A percentile compares a stretch with the other conserved stretches of the same genome.
Evolutionary conservation across 2,888 invertebrate species (phyloP).

Genomic region (Megaustenia siamemsis): DNA sequence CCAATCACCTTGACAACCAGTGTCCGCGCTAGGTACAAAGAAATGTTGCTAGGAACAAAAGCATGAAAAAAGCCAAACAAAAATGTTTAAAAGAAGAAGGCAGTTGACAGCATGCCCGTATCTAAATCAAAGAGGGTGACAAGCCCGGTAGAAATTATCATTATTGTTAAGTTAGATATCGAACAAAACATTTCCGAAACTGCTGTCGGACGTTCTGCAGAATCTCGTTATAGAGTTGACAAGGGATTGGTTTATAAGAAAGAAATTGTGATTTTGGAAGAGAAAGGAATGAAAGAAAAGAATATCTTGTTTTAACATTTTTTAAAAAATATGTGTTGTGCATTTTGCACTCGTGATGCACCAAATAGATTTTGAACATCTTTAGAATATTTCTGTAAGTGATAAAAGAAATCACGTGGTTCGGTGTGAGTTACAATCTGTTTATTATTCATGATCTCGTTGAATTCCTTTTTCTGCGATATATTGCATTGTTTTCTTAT

Average conservation of each 20-base stretch:
- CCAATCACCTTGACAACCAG: not conserved
- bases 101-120: not conserved
- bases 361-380: not conserved
- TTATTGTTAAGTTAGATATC: not conserved
- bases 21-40: not conserved
- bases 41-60: not conserved
- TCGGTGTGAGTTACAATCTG: too few species aligned
- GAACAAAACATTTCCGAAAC: not conserved
- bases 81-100: not conserved
- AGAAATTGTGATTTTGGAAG: too few species aligned
- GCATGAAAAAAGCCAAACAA: too few species aligned
- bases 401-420: too few species aligned
- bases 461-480: too few species aligned
- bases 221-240: not conserved
- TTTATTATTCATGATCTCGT: too few species aligned
- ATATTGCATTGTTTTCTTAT: not conserved
- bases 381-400: too few species aligned
- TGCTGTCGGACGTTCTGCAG: not conserved
- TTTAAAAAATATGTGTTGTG: not conserved
- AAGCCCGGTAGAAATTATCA: not conserved
- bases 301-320: too few species aligned
- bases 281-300: too few species aligned
- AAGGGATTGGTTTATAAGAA: not conserved
- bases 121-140: too few species aligned
- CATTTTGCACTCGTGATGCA: not conserved